These are phyloP conservation scores for Monoplex corrugatus DNA, from an alignment of 2,888 invertebrate genomes.

Conservation along the genomic window DNA sequence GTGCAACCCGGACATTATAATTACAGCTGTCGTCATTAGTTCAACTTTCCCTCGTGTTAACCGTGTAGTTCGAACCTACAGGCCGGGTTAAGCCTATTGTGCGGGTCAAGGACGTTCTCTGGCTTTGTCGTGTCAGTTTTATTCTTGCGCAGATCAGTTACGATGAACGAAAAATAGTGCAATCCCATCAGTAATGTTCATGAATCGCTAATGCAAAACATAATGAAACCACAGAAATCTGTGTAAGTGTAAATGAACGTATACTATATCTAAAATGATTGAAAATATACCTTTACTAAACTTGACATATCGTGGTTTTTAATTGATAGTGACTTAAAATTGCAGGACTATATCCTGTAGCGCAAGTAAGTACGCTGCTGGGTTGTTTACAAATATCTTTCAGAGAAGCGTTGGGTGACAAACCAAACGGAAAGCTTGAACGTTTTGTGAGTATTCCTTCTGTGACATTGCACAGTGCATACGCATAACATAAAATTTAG, in stretches of 20 bases:
- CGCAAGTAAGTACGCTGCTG: constrained; percentile 18
- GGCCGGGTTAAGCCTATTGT: background rate
- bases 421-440: constrained; percentile 28
- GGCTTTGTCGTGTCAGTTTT: background rate
- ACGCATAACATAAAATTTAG: no score
- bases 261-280: no score
- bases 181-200: background rate
- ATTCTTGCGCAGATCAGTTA: constrained; percentile 12
- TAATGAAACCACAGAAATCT: no score
- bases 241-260: background rate
- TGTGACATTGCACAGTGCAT: background rate
- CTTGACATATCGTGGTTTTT: no score
- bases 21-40: no score
- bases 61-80: no score
- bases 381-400: constrained; percentile 41
- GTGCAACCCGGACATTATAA: no score
- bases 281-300: no score
- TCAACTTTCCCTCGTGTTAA: no score
- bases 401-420: constrained; percentile 37
- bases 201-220: background rate
- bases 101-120: background rate
- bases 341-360: background rate
- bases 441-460: constrained; percentile 32
- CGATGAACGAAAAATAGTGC: background rate
- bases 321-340: background rate